Conservation (phyloP, 2,113 vertebrate genomes). For the Philantomba maxwellii region DNA sequence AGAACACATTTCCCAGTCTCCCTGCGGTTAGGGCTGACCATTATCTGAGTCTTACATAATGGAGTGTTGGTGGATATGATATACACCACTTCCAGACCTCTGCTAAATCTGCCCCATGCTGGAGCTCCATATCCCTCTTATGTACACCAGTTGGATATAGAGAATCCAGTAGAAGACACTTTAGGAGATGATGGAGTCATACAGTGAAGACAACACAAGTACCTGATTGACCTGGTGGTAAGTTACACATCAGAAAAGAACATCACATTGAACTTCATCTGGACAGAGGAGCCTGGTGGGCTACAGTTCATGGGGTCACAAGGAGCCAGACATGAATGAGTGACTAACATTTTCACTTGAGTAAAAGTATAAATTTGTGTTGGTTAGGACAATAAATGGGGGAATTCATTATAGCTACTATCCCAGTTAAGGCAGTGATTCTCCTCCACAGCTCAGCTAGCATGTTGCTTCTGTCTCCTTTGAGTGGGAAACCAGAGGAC, state of each 20-base stretch:
- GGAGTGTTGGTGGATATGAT: too few relatives aligned
- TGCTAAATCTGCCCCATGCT: not conserved
- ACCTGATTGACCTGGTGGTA: not conserved
- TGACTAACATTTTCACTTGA: not conserved
- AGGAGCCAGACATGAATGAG: not conserved
- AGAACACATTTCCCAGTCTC: not conserved
- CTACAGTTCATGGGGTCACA: not conserved
- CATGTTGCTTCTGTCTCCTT: not conserved
- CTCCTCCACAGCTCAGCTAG: not conserved
- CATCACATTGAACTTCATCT: not conserved
- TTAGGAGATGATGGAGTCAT: not conserved
- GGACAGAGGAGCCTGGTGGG: not conserved
- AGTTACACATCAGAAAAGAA: not conserved
- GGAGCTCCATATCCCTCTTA: not conserved
- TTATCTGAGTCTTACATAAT: not conserved
- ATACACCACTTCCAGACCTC: not conserved
- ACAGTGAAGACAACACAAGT: fast-evolving
- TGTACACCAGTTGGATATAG: not conserved
- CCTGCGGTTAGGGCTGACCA: not conserved
- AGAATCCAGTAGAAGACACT: not conserved
- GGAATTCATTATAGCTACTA: not conserved
- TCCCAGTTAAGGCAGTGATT: not conserved
- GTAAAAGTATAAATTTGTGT: not conserved
- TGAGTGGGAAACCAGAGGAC: not conserved
- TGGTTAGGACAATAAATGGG: not conserved